A percentile compares a stretch with the other conserved stretches of the same genome.
Evolutionary conservation across 2,113 vertebrate species (phyloP).

Genomic region (Pelmatolapia mariae): DNA sequence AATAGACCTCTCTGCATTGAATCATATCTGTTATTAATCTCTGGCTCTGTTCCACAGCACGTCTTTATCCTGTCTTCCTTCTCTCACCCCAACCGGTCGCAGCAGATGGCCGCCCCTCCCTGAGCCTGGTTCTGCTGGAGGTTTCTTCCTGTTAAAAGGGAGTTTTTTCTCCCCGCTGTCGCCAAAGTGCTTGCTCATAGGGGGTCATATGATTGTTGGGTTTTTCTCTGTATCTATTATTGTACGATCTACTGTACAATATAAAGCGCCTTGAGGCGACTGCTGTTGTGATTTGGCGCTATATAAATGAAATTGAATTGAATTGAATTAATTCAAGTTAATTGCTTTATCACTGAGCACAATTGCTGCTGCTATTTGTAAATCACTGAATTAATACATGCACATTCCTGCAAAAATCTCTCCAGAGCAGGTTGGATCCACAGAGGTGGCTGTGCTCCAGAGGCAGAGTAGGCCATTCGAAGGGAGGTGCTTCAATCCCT

Average conservation of each 20-base stretch:
- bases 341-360: neutral
- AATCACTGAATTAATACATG: neutral
- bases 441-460: neutral
- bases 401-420: neutral
- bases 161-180: too few species aligned
- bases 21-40: too few species aligned
- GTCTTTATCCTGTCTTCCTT: too few species aligned
- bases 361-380: neutral
- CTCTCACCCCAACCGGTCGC: accelerated
- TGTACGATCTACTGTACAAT: neutral
- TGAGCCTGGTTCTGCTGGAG: too few species aligned
- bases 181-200: too few species aligned
- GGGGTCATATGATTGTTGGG: too few species aligned
- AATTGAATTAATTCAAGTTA: neutral
- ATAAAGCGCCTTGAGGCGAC: neutral
- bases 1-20: accelerated
- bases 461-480: neutral
- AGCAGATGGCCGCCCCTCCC: too few species aligned
- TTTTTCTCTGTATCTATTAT: too few species aligned
- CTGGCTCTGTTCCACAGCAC: too few species aligned
- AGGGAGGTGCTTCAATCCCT: neutral
- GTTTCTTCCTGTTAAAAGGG: too few species aligned
- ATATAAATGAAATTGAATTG: neutral
- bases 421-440: neutral
- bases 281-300: neutral